Conservation (phyloP, 2,797 vertebrate genomes). For the Geotrypetes seraphini region DNA sequence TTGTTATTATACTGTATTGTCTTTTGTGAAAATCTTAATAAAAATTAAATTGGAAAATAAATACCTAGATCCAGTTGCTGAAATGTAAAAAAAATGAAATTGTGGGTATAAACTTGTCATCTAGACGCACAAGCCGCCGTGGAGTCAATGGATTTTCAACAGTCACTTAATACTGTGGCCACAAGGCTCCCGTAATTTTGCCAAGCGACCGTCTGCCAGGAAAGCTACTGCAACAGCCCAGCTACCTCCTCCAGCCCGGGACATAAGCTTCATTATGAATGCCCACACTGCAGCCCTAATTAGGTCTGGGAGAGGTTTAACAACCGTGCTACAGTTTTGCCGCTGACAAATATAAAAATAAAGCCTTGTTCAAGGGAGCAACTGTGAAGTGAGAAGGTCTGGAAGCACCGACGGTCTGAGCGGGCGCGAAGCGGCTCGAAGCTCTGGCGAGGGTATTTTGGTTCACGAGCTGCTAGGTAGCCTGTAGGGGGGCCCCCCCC, state of each 20-base stretch:
- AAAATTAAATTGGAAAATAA: no score
- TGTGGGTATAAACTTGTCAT: conserved; percentile 79
- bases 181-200: conserved; percentile 67
- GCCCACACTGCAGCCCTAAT: conserved; percentile 84
- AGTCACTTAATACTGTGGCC: conserved; percentile 80
- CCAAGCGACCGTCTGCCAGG: conserved; percentile 69
- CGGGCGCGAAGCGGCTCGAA: conserved; percentile 59
- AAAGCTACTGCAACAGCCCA: conserved; percentile 56
- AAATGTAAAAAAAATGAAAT: conserved; percentile 71
- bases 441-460: conserved; percentile 79
- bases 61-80: conserved; percentile 63
- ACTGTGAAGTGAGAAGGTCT: conserved; percentile 77
- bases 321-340: conserved; percentile 83
- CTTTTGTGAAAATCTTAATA: no score
- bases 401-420: conserved; percentile 65
- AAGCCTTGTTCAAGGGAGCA: conserved; percentile 91
- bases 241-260: conserved; percentile 55
- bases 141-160: conserved; percentile 78
- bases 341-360: conserved; percentile 86
- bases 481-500: conserved; percentile 68
- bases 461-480: conserved; percentile 74
- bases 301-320: conserved; percentile 85
- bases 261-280: conserved; percentile 80
- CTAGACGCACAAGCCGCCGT: conserved; percentile 71
- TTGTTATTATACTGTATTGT: no score